Evolutionary conservation across 2,113 vertebrate species (phyloP), one percentile per base, ranked within the genome.

Genomic region (Urocolius indicus): DNA sequence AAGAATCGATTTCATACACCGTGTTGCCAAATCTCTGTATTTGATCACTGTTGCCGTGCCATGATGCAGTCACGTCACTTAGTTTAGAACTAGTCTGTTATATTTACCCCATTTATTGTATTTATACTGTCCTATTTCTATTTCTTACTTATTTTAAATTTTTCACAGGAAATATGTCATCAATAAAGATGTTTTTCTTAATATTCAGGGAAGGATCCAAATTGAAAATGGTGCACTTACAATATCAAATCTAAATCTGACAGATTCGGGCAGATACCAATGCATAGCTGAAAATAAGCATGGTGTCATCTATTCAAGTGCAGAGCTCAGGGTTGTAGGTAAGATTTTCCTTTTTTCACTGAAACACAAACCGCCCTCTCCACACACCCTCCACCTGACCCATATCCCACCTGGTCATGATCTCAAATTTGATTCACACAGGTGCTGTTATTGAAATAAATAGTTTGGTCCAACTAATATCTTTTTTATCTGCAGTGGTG

Each of bases 261-360:
- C 98, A 82, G 99, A 99, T 97, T 98, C 98, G 59, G 99, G 99
- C 94, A 99, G 99, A 98, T 99, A 99, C 98, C 99, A 99, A 32
- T 99, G 99, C 97, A 97, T 99, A 97, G 99, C 99, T 61, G 99
- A 99, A 98, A 99, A 99, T 98, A 99, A 99, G 97, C 99, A 99
- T 23, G 99, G 99, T 51, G 97, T 98, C 85, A 98, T 99, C 97
- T 99, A 98, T 96, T 98, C 99, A 38, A 98, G 98, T 76, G 99
- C 99, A 54, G 98, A 99, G 89, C 98, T 99, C 96, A 98, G 98
- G 93, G 99, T 99, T 94, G 91, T 99, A 95, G 99, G 99, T 99
- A 98, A 98, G 99, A 95, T 90, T 38, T 91, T 94, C 45, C 46
- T 80, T 84, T 93, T 45, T 46, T 67, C 65, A 10, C 67, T 55